These are phyloP conservation scores for Allophyes oxyacanthae DNA, from an alignment of 2,888 invertebrate genomes.

Conservation along the genomic window DNA sequence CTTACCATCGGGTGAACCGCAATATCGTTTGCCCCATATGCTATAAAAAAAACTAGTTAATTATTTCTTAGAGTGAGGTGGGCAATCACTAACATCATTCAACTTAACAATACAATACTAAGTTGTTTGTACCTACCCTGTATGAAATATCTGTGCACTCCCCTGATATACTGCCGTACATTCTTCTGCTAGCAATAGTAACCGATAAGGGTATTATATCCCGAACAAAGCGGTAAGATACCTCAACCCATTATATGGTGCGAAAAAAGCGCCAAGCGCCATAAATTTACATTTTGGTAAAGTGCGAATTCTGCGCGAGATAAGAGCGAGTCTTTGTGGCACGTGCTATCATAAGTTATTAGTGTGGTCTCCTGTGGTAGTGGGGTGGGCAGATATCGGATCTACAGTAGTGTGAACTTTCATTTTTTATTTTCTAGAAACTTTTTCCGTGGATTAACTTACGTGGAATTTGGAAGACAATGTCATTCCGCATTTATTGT, in stretches of 20 bases:
- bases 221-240: slow-evolving; percentile 52
- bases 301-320: slow-evolving; percentile 68
- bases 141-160: no score
- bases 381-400: slow-evolving; percentile 18
- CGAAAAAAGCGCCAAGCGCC: slow-evolving; percentile 60
- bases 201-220: slow-evolving; percentile 25
- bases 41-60: no score
- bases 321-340: slow-evolving; percentile 66
- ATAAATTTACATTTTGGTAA: slow-evolving; percentile 73
- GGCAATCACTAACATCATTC: neutral
- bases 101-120: no score
- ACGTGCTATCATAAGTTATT: slow-evolving; percentile 66
- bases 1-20: no score
- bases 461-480: no score
- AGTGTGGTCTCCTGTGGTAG: slow-evolving; percentile 36
- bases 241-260: slow-evolving; percentile 59
- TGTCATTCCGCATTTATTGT: no score
- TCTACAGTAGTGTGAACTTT: neutral
- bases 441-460: no score
- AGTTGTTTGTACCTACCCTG: no score
- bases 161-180: slow-evolving; percentile 2
- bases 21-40: no score
- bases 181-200: slow-evolving; percentile 25
- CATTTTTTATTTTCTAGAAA: neutral
- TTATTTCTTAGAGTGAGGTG: no score